phyloP scores from a whole-genome alignment of 1,140 invertebrate genomes.

The Drosophila persimilis region DNA sequence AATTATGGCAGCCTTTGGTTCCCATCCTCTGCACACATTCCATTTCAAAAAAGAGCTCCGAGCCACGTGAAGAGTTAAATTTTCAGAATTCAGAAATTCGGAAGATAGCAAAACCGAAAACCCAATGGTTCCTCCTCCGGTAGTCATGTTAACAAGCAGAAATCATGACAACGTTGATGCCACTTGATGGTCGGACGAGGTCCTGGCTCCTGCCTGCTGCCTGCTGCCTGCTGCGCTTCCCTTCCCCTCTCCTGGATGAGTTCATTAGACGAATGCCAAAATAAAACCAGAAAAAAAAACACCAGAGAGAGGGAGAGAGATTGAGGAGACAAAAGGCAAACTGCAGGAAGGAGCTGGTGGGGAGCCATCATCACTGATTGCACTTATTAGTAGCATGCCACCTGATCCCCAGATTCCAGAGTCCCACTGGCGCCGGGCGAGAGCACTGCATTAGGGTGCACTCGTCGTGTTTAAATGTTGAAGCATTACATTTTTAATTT shows the following conservation, averaged over 20 bases:
- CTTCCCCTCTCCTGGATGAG: constrained; percentile 17
- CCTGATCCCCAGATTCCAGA: constrained; percentile 7
- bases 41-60: constrained; percentile 43
- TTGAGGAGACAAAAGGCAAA: constrained; percentile 48
- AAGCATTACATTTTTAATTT: constrained; percentile 81
- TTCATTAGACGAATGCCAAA: constrained; percentile 76
- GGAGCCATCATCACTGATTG: constrained; percentile 59
- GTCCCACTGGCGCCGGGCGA: no score
- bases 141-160: constrained; percentile 79
- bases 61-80: constrained; percentile 73
- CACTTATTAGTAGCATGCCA: constrained; percentile 71
- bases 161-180: constrained; percentile 78
- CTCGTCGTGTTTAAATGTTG: constrained; percentile 66
- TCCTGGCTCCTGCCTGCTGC: constrained; percentile 11
- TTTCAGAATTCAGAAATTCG: constrained; percentile 80
- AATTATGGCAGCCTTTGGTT: constrained; percentile 64
- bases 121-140: constrained; percentile 41
- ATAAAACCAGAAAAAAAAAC: constrained; percentile 50
- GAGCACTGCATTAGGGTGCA: constrained; percentile 40
- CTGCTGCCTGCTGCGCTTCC: not conserved
- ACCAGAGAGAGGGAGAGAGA: no score
- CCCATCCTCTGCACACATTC: constrained; percentile 21
- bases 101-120: constrained; percentile 66
- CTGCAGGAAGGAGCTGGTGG: constrained; percentile 30
- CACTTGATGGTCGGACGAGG: constrained; percentile 63